Evolutionary conservation across 2,888 invertebrate genomes (phyloP).

Genomic region (Drosophila anomelani): DNA sequence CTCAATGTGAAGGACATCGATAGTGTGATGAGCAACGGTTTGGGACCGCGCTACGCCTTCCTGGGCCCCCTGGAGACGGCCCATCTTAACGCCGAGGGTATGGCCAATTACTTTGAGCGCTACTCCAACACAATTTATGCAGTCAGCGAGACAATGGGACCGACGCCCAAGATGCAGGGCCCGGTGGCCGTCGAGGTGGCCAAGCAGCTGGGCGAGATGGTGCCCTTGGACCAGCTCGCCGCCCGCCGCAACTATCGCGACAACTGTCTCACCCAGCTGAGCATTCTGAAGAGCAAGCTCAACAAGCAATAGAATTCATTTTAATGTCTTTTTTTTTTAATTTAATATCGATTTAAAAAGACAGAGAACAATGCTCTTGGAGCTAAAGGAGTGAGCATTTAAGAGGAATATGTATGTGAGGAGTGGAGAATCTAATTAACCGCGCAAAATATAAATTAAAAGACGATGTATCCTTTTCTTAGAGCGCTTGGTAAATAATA

Average conservation of each 20-base stretch:
- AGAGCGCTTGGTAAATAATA: not conserved
- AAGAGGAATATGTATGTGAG: not conserved
- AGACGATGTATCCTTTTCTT: not conserved
- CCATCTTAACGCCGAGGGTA: conserved; percentile 97
- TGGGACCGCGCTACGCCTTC: conserved; percentile 98
- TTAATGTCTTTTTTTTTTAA: not conserved
- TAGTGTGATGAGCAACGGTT: conserved; percentile 96
- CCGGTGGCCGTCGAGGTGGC: conserved; percentile 88
- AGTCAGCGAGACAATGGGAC: conserved; percentile 90
- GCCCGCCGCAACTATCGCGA: conserved; percentile 93
- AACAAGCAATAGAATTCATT: conserved; percentile 76
- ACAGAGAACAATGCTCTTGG: not conserved
- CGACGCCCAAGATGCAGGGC: conserved; percentile 90
- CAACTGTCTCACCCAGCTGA: conserved; percentile 91
- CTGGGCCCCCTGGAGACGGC: conserved; percentile 97
- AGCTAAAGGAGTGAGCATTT: not conserved
- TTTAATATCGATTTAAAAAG: conserved; percentile 1
- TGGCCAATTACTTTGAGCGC: conserved; percentile 87
- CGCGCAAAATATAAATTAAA: not conserved
- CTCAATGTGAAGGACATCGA: conserved; percentile 95
- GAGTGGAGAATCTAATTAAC: not conserved
- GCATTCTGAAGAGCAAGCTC: conserved; percentile 91
- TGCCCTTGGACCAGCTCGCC: conserved; percentile 90
- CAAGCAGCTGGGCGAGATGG: conserved; percentile 89
- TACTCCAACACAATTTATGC: conserved; percentile 87